These are phyloP conservation scores for Xenopus tropicalis DNA, from an alignment of 2,113 vertebrate genomes.

Conservation along the genomic window UCB_Xtro_10.0 CM004450.2:143722501-143723000, in stretches of 20 bases:
- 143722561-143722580: no score
- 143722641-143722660: background rate
- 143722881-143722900: constrained; percentile 66
- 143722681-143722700: constrained; percentile 4
- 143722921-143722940: constrained; percentile 69
- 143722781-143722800: background rate
- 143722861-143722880: constrained; percentile 66
- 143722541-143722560: no score
- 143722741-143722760: background rate
- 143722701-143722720: background rate
- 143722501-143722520: no score
- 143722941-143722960: constrained; percentile 63
- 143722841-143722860: constrained; percentile 71
- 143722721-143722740: background rate
- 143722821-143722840: constrained; percentile 65
- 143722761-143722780: background rate
- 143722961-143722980: constrained; percentile 63
- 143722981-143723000: no score
- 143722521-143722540: no score
- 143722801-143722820: constrained; percentile 25
- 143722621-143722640: background rate
- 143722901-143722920: constrained; percentile 60
- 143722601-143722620: no score
- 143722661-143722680: background rate
- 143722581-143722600: no score